These are phyloP conservation scores for Pseudanteris insignis DNA, from an alignment of 2,888 invertebrate genomes.

Conservation along the genomic window DNA sequence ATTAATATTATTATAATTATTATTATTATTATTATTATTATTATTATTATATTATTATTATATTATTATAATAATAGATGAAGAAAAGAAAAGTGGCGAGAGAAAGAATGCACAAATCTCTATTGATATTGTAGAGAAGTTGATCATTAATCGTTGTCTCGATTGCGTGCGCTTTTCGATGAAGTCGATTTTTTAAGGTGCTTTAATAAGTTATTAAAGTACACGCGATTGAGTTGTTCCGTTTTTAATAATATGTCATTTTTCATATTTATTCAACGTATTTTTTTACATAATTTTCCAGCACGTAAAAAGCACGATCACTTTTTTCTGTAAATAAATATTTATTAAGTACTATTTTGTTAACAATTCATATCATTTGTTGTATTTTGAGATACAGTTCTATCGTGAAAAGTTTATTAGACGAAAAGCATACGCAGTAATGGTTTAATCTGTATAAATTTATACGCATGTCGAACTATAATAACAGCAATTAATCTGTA, in stretches of 20 bases:
- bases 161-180: slow-evolving; percentile 28
- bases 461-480: slow-evolving; percentile 6
- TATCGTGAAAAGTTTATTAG: slow-evolving; percentile 1
- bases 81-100: slow-evolving; percentile 1
- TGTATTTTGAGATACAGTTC: slow-evolving; percentile 8
- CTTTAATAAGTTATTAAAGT: slow-evolving; percentile 14
- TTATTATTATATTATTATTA: too few species aligned
- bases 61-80: too few species aligned
- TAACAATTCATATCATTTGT: slow-evolving; percentile 3
- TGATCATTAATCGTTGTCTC: slow-evolving; percentile 27
- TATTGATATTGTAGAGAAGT: slow-evolving; percentile 20
- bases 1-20: background rate
- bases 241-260: slow-evolving; percentile 3
- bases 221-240: slow-evolving; percentile 3
- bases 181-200: slow-evolving; percentile 19
- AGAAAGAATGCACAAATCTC: slow-evolving; percentile 8
- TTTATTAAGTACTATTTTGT: slow-evolving; percentile 27
- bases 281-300: slow-evolving; percentile 5
- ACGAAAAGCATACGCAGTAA: background rate
- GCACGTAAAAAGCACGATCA: background rate
- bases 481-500: slow-evolving; percentile 6
- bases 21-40: slow-evolving; percentile 16
- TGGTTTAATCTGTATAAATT: slow-evolving; percentile 15
- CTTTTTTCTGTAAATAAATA: slow-evolving; percentile 27
- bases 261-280: slow-evolving; percentile 21